Conservation (phyloP, 53 echinoderm and acorn worm genomes). For the Echinarachnius parma region DNA sequence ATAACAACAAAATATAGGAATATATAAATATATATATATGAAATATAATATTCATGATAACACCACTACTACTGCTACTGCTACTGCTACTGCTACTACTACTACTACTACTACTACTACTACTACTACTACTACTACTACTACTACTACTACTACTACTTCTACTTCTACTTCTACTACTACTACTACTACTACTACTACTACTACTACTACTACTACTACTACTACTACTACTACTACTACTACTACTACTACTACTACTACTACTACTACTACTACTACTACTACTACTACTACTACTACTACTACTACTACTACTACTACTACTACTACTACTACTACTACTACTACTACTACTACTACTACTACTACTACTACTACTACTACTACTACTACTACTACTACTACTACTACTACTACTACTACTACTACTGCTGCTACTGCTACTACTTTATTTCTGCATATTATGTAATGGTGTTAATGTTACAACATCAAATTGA, state of each 20-base stretch:
- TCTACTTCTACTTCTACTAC: neutral
- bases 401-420: neutral
- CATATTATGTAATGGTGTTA: no score
- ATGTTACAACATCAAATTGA: no score
- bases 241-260: neutral
- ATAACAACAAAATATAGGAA: no score
- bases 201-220: neutral
- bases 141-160: neutral
- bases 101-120: neutral
- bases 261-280: neutral
- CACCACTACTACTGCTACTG: neutral
- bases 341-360: neutral
- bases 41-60: neutral
- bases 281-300: neutral
- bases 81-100: neutral
- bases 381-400: neutral
- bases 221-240: neutral
- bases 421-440: neutral
- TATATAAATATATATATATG: no score
- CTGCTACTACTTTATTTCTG: neutral
- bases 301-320: neutral
- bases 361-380: neutral
- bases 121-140: neutral
- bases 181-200: neutral
- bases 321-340: neutral